Evolutionary conservation across 2,888 invertebrate genomes (phyloP), one percentile per base, ranked within the genome.

Genomic region (Cybosia mesomella): DNA sequence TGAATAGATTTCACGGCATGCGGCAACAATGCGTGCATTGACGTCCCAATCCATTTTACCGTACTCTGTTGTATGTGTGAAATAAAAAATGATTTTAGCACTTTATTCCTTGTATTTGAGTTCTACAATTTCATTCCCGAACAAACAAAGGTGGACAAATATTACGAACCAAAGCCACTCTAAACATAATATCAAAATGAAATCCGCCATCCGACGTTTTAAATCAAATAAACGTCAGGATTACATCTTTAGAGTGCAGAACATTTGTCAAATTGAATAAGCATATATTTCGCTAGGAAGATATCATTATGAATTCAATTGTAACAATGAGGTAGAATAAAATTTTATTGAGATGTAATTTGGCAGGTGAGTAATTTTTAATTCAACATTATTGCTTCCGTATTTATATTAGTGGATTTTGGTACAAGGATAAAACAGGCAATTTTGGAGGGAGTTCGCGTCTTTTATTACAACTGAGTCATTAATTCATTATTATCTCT

Each of bases 201-300:
- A 71, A 70, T 28, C 28, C 67, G 18, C 58, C 64, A n/a, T 62
- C 24, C 24, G 59, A 67, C 24, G 60, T 60, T 59, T 66, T 55
- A 67, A 77, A 82, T 73, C 66, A 21, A 78, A 78, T 80, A 71
- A 80, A 74, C 49, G 58, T 68, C 74, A 71, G 74, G 72, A 80
- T 75, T 70, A 80, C 62, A 69, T 72, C 67, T 74, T 72, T 65
- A 70, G 32, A 72, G 59, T 66, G 54, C 21, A 65, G 70, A 77
- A 65, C 74, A 67, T 66, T 49, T 82, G 64, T 71, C 74, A 73
- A 80, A 81, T 82, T 73, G 69, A 82, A 80, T 81, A 72, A 76
- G 72, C 81, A 80, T 82, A 78, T 60, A 74, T 75, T 80, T 70
- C 36, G 11, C 21, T 39, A 61, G 54, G 59, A 65, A 70, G 68